These are phyloP conservation scores for Drosophila histrio DNA, from an alignment of 2,888 invertebrate genomes.

Conservation along the genomic window DNA sequence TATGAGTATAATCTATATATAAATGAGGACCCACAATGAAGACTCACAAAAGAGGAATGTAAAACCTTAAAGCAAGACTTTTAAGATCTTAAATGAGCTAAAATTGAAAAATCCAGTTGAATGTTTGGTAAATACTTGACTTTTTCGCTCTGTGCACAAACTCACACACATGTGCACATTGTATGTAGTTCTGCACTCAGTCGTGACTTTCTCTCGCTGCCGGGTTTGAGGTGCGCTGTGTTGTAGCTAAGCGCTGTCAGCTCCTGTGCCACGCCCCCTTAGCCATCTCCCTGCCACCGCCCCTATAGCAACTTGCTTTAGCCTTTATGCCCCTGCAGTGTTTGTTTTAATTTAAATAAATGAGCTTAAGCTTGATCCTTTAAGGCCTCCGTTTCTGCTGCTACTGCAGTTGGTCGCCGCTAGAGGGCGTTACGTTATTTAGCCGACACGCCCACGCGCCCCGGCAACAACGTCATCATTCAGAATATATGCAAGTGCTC, in stretches of 20 bases:
- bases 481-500: slow-evolving; percentile 71
- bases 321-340: slow-evolving; percentile 71
- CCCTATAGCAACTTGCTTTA: slow-evolving; percentile 31
- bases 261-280: background rate
- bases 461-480: slow-evolving; percentile 33
- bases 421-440: slow-evolving; percentile 41
- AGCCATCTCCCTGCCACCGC: background rate
- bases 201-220: slow-evolving; percentile 25
- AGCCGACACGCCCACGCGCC: slow-evolving; percentile 41
- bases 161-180: slow-evolving; percentile 9
- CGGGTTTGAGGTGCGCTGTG: slow-evolving; percentile 8
- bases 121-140: no score
- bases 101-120: no score
- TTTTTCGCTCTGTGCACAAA: background rate
- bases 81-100: no score
- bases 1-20: no score
- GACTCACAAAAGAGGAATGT: no score
- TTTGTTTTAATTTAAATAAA: slow-evolving; percentile 83
- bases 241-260: slow-evolving; percentile 4
- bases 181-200: slow-evolving; percentile 47
- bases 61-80: no score
- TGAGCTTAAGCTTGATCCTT: slow-evolving; percentile 81
- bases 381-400: slow-evolving; percentile 63
- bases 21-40: no score
- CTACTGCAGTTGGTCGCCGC: slow-evolving; percentile 25